These are phyloP conservation scores for Hirtodrosophila trivittata DNA, from an alignment of 2,888 invertebrate genomes.

Conservation along the genomic window DNA sequence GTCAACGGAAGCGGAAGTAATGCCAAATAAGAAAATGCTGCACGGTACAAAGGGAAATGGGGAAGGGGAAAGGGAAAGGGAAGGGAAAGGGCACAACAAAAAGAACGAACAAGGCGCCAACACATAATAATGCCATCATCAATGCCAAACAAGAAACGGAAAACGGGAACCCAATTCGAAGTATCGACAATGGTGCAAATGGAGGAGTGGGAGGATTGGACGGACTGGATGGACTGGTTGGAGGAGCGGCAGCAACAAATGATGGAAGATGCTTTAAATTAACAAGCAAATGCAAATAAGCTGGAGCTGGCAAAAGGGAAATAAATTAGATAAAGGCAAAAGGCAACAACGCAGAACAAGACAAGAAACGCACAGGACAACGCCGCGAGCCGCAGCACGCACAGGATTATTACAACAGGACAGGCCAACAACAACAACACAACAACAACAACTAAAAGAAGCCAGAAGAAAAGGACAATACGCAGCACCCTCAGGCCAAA, in stretches of 20 bases:
- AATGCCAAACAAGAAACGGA: constrained; percentile 66
- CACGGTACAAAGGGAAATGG: constrained; percentile 29
- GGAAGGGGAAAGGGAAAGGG: constrained; percentile 26
- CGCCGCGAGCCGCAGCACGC: constrained; percentile 71
- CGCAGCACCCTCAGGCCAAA: constrained; percentile 40
- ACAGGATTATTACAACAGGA: constrained; percentile 63
- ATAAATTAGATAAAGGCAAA: constrained; percentile 79
- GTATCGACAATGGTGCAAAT: constrained; percentile 61
- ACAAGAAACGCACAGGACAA: constrained; percentile 53
- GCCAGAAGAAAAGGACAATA: constrained; percentile 48
- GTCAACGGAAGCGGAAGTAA: constrained; percentile 76
- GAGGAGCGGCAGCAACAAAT: constrained; percentile 56
- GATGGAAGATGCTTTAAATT: constrained; percentile 77
- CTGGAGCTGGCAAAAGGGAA: constrained; percentile 43
- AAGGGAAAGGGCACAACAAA: constrained; percentile 29
- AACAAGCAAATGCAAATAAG: constrained; percentile 81
- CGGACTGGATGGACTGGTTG: background rate
- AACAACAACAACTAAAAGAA: constrained; percentile 19
- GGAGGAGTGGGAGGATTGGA: constrained; percentile 3
- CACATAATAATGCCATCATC: constrained; percentile 78
- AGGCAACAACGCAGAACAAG: constrained; percentile 51
- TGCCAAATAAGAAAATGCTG: constrained; percentile 59
- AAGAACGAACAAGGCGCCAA: constrained; percentile 59
- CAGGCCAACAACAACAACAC: constrained; percentile 28
- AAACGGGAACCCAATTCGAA: constrained; percentile 53